Conservation (phyloP, 2,113 vertebrate species). For the Pelmatolapia mariae region DNA sequence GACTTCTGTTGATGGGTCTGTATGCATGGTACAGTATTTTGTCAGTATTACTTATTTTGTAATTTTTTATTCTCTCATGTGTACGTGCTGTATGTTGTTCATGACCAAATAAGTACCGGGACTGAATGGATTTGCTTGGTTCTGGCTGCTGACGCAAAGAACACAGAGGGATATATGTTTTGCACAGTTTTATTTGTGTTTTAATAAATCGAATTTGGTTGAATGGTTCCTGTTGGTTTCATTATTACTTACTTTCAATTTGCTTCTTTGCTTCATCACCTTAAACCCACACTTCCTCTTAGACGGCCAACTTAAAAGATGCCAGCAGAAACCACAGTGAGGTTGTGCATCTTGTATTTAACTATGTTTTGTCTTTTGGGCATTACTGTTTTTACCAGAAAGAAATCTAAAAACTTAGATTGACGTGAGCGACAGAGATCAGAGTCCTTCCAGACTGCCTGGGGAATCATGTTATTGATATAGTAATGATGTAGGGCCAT, state of each 20-base stretch:
- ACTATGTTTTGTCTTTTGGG: background rate
- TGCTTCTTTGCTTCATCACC: background rate
- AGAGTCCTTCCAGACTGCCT: background rate
- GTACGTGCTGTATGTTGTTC: slow-evolving; percentile 7
- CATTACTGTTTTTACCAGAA: background rate
- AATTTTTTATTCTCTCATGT: slow-evolving; percentile 15
- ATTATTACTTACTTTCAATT: background rate
- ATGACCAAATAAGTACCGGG: background rate
- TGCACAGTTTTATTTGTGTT: slow-evolving; percentile 30
- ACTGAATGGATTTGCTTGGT: background rate
- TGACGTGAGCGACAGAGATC: background rate
- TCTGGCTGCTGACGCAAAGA: background rate
- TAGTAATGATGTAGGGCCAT: background rate
- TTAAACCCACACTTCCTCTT: background rate
- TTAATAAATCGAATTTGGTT: slow-evolving; percentile 9
- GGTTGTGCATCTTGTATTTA: background rate
- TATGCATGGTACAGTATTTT: background rate
- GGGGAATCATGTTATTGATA: background rate
- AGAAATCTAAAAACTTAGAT: background rate
- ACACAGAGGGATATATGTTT: slow-evolving; percentile 1
- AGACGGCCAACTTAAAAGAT: background rate
- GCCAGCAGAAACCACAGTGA: background rate
- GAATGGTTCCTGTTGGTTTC: background rate
- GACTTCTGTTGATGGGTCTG: background rate
- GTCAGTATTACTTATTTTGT: slow-evolving; percentile 51